Conservation (phyloP, 1,140 invertebrate genomes). For the Dendroctonus valens region DNA sequence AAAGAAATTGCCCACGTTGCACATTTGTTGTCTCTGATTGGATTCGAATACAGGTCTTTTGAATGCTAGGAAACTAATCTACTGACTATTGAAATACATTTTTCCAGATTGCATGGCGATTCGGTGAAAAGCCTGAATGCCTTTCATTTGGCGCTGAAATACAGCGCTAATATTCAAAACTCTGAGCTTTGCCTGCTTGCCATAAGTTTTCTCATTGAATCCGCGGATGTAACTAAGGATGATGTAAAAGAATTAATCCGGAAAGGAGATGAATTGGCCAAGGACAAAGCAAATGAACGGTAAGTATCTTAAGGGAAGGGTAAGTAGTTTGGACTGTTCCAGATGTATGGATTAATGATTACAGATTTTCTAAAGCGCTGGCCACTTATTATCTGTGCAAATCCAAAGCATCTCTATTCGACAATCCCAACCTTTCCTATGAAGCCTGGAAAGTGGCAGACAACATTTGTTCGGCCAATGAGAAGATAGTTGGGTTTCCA, state of each 20-base stretch:
- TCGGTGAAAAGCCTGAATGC: constrained; percentile 14
- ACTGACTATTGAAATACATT: background rate
- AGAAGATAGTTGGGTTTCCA: constrained; percentile 8
- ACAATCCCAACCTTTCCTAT: constrained; percentile 14
- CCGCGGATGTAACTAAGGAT: constrained; percentile 9
- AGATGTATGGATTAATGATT: background rate
- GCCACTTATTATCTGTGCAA: constrained; percentile 31
- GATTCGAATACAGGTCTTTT: constrained; percentile 12
- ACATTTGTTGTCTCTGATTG: constrained; percentile 4
- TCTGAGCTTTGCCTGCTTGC: constrained; percentile 9
- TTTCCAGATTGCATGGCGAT: constrained; percentile 24
- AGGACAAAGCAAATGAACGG: constrained; percentile 4
- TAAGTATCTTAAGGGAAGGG: background rate
- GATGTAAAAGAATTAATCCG: constrained; percentile 12
- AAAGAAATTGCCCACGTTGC: constrained; percentile 3
- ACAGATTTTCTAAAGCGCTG: constrained; percentile 10
- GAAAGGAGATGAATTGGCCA: constrained; percentile 5
- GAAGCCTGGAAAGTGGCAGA: constrained; percentile 19
- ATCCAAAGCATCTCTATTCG: constrained; percentile 24
- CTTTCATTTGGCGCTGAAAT: constrained; percentile 22
- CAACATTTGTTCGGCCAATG: background rate
- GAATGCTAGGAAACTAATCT: background rate
- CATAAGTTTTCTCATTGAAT: constrained; percentile 28
- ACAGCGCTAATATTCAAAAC: constrained; percentile 7
- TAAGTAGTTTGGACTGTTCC: background rate